Conservation (phyloP, 2,113 vertebrate genomes). For the Callipepla squamata region DNA sequence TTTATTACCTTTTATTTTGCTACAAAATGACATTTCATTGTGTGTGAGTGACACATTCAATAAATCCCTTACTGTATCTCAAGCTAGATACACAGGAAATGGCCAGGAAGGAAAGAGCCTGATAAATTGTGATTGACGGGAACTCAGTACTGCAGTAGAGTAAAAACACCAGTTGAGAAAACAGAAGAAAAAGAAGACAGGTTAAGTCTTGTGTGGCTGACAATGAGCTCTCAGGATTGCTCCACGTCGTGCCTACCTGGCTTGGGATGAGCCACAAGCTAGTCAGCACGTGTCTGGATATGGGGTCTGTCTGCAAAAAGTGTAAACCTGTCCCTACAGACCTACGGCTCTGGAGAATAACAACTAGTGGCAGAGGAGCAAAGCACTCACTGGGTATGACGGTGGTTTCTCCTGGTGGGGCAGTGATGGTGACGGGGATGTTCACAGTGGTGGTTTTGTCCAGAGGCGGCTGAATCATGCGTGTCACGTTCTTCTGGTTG, state of each 20-base stretch:
- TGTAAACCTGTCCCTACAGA: fast-evolving
- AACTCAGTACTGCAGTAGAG: neutral
- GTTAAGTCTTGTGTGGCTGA: neutral
- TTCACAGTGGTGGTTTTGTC: conserved; percentile 80
- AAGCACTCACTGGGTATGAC: conserved; percentile 86
- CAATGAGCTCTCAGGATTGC: neutral
- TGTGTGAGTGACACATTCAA: neutral
- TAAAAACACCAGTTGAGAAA: neutral
- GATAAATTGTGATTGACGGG: conserved; percentile 42
- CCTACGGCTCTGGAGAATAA: neutral
- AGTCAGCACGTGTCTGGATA: neutral
- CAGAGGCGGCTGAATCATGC: conserved; percentile 79
- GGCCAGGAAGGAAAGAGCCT: neutral
- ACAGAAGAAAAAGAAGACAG: fast-evolving
- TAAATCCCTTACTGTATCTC: conserved; percentile 38
- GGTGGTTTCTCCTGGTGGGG: conserved; percentile 84
- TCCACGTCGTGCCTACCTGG: neutral
- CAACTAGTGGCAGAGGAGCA: neutral
- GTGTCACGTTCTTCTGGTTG: conserved; percentile 89
- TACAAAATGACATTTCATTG: neutral
- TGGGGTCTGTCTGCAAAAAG: neutral
- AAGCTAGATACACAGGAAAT: conserved; percentile 6
- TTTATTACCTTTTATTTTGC: conserved; percentile 17
- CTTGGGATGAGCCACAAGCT: neutral
- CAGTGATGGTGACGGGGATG: conserved; percentile 85